These are phyloP conservation scores for Cheilosia variabilis DNA, from an alignment of 2,888 invertebrate species.

Conservation along the genomic window DNA sequence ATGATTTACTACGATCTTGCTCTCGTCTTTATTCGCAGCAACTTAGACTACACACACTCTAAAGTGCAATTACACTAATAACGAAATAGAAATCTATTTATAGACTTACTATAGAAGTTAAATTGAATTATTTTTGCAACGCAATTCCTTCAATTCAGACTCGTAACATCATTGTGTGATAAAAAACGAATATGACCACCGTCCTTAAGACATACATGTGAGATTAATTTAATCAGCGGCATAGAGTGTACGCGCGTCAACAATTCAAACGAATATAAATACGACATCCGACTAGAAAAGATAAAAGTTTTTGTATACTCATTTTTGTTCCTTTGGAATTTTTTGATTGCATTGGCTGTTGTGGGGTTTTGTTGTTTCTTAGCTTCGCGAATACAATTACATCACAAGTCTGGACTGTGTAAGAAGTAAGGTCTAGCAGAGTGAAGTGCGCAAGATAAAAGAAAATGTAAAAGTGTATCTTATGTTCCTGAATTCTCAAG, in stretches of 20 bases:
- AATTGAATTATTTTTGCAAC: conserved; percentile 55
- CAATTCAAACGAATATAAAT: conserved; percentile 4
- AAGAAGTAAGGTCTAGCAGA: not conserved
- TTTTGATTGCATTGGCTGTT: conserved; percentile 1
- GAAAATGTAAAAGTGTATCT: not conserved
- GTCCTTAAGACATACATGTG: conserved; percentile 3
- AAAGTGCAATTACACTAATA: conserved; percentile 11
- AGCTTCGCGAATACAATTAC: not conserved
- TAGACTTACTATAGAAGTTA: not conserved
- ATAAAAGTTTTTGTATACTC: not conserved
- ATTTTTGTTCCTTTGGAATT: not conserved
- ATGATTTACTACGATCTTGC: not conserved
- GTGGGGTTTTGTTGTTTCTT: not conserved
- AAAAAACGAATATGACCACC: not conserved
- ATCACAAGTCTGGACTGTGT: not conserved
- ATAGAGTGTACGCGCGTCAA: conserved; percentile 3
- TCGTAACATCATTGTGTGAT: conserved; percentile 1
- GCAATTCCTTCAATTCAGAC: conserved; percentile 47
- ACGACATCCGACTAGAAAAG: conserved; percentile 3
- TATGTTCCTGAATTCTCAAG: not conserved
- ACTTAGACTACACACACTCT: not conserved
- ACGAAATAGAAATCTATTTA: not conserved
- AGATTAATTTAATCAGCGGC: conserved; percentile 20
- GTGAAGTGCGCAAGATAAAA: not conserved
- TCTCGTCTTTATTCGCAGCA: not conserved